Evolutionary conservation across 2,113 vertebrate species (phyloP).

Genomic region (Coryphaenoides rupestris): DNA sequence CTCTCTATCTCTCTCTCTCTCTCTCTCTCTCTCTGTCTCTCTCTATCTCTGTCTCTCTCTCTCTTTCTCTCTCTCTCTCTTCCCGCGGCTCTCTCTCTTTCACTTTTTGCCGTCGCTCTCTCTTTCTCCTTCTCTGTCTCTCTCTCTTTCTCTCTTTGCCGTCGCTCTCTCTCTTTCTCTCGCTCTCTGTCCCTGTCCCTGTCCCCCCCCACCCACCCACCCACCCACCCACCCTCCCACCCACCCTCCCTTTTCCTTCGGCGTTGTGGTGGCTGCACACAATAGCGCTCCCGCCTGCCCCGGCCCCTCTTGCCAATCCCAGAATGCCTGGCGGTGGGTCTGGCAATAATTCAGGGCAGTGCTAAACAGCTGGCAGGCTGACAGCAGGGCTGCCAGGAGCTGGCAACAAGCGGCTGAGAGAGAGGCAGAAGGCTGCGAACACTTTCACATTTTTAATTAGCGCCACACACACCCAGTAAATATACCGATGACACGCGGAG

Average conservation of each 20-base stretch:
- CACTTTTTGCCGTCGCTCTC: conserved; percentile 3
- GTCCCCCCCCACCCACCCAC: too few relatives aligned
- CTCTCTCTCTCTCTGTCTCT: too few relatives aligned
- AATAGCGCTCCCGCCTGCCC: conserved; percentile 60
- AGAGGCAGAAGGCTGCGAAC: conserved; percentile 94
- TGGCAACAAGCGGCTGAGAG: conserved; percentile 88
- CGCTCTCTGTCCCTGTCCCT: too few relatives aligned
- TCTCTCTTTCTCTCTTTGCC: too few relatives aligned
- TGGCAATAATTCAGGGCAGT: conserved; percentile 93
- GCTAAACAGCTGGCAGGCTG: conserved; percentile 96
- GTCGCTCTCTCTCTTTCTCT: too few relatives aligned
- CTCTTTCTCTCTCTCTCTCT: too few relatives aligned
- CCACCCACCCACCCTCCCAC: too few relatives aligned
- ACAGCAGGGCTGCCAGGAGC: conserved; percentile 95
- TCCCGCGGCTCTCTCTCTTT: too few relatives aligned
- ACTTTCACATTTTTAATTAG: conserved; percentile 99
- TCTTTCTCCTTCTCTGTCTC: conserved; percentile 17
- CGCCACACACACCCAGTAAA: conserved; percentile 98
- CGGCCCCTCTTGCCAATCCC: conserved; percentile 71
- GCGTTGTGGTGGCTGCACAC: conserved; percentile 44
- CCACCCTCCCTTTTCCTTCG: conserved; percentile 24
- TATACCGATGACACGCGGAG: conserved; percentile 89
- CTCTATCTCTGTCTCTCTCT: too few relatives aligned
- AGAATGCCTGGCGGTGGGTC: conserved; percentile 81
- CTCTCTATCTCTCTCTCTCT: too few relatives aligned